Conservation (phyloP, 2,888 invertebrate genomes). For the Drosophila paranaensis region DNA sequence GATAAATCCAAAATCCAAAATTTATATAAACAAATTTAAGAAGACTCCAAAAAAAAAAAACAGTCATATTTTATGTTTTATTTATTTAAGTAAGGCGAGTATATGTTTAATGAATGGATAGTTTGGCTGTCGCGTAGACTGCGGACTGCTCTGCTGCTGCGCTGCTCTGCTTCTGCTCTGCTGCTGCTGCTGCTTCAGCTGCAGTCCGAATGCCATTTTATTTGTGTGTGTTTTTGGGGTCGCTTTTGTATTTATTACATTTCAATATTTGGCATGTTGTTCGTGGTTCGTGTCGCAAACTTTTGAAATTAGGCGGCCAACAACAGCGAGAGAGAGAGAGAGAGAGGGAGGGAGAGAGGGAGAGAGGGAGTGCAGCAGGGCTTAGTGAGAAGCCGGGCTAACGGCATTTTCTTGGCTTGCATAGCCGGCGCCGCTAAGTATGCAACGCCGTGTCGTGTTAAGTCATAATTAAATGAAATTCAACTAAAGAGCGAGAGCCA, state of each 20-base stretch:
- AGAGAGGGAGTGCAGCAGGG: neutral
- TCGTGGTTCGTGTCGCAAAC: conserved; percentile 57
- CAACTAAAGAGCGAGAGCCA: conserved; percentile 9
- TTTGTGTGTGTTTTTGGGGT: conserved; percentile 44
- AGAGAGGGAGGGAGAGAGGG: neutral
- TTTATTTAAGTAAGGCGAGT: neutral
- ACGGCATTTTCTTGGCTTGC: conserved; percentile 53
- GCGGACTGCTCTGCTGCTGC: neutral
- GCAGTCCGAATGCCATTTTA: conserved; percentile 8
- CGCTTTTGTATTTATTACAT: conserved; percentile 64
- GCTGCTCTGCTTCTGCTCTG: neutral
- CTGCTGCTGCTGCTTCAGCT: neutral
- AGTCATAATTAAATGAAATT: conserved; percentile 74
- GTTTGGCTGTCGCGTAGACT: neutral
- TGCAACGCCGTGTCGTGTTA: conserved; percentile 75
- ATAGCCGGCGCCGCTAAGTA: conserved; percentile 62
- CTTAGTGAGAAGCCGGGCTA: conserved; percentile 7
- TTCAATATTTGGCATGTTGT: conserved; percentile 68
- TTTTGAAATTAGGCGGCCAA: conserved; percentile 47
- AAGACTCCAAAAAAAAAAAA: neutral
- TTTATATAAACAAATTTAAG: too few relatives aligned
- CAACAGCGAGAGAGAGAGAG: neutral
- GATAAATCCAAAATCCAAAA: too few relatives aligned
- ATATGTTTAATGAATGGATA: neutral
- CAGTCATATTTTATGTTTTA: neutral